Conservation (phyloP, 1,140 invertebrate genomes). For the Capitella teleta region DNA sequence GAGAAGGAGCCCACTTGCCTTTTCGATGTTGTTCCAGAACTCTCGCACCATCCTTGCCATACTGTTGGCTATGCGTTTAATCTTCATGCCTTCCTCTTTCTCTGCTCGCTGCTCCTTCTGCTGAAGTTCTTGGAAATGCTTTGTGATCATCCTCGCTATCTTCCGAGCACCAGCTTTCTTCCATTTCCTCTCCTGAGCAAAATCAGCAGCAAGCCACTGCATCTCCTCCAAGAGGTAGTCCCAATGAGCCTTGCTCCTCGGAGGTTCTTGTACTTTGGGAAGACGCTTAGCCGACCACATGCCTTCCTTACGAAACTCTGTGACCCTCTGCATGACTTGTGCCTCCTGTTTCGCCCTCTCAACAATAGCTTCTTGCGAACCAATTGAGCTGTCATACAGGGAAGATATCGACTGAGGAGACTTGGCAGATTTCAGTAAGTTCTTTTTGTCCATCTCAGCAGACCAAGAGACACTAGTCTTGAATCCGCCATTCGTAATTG, state of each 20-base stretch:
- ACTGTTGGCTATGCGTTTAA: constrained; percentile 75
- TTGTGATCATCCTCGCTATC: constrained; percentile 70
- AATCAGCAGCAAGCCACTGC: constrained; percentile 94
- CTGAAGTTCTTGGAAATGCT: constrained; percentile 90
- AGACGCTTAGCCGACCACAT: constrained; percentile 84
- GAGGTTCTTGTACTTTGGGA: constrained; percentile 83
- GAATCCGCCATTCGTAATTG: no score
- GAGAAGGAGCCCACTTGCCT: no score
- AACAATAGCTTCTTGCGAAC: constrained; percentile 64
- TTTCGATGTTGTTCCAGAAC: constrained; percentile 95
- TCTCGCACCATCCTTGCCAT: constrained; percentile 86
- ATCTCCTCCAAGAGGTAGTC: constrained; percentile 97
- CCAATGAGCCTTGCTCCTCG: constrained; percentile 89
- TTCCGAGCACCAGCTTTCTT: constrained; percentile 92
- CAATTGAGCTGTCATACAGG: constrained; percentile 45
- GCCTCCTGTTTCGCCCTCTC: constrained; percentile 87
- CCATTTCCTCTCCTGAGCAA: constrained; percentile 94
- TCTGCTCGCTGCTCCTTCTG: constrained; percentile 76
- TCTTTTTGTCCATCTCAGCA: no score
- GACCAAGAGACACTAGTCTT: no score
- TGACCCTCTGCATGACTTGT: constrained; percentile 80
- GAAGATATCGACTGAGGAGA: no score
- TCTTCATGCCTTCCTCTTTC: constrained; percentile 75
- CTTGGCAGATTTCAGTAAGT: no score
- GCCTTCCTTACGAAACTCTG: constrained; percentile 65